phyloP scores from a whole-genome alignment of 2,797 vertebrate species.

The Melanotaenia pygmaea region DNA sequence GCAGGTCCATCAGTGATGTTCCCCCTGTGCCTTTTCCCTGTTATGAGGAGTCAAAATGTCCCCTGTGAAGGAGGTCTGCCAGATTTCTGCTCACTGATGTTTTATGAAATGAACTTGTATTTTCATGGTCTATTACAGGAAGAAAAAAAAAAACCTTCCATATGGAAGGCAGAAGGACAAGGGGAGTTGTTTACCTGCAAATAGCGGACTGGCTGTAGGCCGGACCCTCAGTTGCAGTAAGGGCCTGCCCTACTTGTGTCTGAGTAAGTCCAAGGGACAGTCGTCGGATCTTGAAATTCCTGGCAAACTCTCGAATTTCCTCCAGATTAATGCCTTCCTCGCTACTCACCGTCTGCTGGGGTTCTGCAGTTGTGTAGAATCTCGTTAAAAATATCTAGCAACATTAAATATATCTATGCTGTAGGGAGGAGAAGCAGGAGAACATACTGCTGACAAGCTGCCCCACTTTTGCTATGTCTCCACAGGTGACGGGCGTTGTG shows the following conservation, averaged over 20 bases:
- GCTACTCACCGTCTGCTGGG: conserved; percentile 82
- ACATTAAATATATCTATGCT: conserved; percentile 35
- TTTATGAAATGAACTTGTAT: not conserved
- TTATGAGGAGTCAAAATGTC: not conserved
- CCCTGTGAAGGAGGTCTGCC: not conserved
- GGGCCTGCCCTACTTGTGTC: conserved; percentile 97
- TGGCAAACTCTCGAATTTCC: conserved; percentile 98
- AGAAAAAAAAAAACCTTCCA: not conserved
- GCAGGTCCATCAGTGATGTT: not conserved
- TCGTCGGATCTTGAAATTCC: conserved; percentile 98
- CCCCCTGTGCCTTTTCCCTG: not conserved
- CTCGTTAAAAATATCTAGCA: conserved; percentile 61
- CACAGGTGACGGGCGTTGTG: conserved; percentile 85
- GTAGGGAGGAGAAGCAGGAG: conserved; percentile 36
- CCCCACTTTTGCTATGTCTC: conserved; percentile 92
- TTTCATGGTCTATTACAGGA: not conserved
- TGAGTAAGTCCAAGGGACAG: conserved; percentile 95
- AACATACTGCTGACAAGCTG: conserved; percentile 94
- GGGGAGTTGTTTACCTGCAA: conserved; percentile 86
- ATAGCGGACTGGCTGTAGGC: conserved; percentile 99
- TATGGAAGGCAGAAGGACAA: not conserved
- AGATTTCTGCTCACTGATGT: not conserved
- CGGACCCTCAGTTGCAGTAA: conserved; percentile 95
- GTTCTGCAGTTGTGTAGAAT: conserved; percentile 79
- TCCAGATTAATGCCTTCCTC: conserved; percentile 97